Evolutionary conservation across 2,113 vertebrate genomes (phyloP), one percentile per base, ranked within the genome.

Genomic region (Tachysurus fulvidraco): DNA sequence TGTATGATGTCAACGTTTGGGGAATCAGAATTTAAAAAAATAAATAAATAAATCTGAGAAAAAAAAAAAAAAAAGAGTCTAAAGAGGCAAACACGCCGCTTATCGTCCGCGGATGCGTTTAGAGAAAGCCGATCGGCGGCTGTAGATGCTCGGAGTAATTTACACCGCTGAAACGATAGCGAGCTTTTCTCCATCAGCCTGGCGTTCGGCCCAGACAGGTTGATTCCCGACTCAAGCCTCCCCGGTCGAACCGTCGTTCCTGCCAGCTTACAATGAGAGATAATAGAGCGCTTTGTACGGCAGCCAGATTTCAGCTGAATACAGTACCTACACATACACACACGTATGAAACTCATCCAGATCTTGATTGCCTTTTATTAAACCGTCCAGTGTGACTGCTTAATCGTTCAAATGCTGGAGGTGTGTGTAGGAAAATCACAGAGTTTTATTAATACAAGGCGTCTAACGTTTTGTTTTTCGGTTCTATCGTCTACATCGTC

Each of bases 271-370:
- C 86, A 88, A 85, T 83, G 81, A 87, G 78, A 85, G 82, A 67
- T 86, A 90, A 90, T 85, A 74, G 85, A 73, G 82, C 81, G 85
- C 59, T 83, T 86, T 88, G 85, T 76, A 50, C 67, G 10, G 60
- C 52, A 88, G 85, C 87, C 89, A 85, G 85, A 76, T 87, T 87
- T 88, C 78, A 83, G 82, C 59, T 64, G 78, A 90, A 88, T 87
- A 73, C 74, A 74, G 84, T 28, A 83, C 64, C 57, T 71, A 77
- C 21, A 60, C 78, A 81, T 17, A 8, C 85, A 36, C 65, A 76
- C 79, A 52, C 46, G 73, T 9, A 83, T 77, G 73, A 83, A 83
- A 87, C 50, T 64, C 41, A 80, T 71, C 71, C 84, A 83, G 81
- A 50, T 79, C 81, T 59, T 44, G 60, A 84, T 86, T 88, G 59